Evolutionary conservation across 2,113 vertebrate genomes (phyloP).

Genomic region (Toxotes jaculatrix): DNA sequence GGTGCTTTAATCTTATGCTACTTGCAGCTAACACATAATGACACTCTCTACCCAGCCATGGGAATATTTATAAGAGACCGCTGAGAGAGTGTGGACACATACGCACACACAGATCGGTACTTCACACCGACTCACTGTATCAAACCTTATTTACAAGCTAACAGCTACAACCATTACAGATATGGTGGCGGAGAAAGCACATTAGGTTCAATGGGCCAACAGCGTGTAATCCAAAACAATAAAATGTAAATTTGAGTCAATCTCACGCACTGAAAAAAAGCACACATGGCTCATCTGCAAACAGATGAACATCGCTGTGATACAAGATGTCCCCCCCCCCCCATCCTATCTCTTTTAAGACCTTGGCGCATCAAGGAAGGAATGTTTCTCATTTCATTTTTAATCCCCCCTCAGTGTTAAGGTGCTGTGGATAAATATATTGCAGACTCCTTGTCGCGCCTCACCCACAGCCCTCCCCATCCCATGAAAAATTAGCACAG

Average conservation of each 20-base stretch:
- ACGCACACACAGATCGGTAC: slow-evolving; percentile 28
- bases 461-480: slow-evolving; percentile 25
- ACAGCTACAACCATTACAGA: slow-evolving; percentile 72
- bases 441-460: slow-evolving; percentile 21
- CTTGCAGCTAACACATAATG: slow-evolving; percentile 79
- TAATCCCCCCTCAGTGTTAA: slow-evolving; percentile 71
- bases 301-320: slow-evolving; percentile 67
- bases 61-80: slow-evolving; percentile 74
- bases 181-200: slow-evolving; percentile 56
- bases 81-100: slow-evolving; percentile 51
- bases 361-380: slow-evolving; percentile 61
- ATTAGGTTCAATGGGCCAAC: slow-evolving; percentile 74
- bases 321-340: slow-evolving; percentile 34
- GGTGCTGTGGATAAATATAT: slow-evolving; percentile 72
- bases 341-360: slow-evolving; percentile 66
- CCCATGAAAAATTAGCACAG: slow-evolving; percentile 63
- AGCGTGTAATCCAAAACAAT: slow-evolving; percentile 73
- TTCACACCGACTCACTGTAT: slow-evolving; percentile 66
- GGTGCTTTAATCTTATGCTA: slow-evolving; percentile 73
- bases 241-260: slow-evolving; percentile 72
- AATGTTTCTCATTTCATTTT: slow-evolving; percentile 79
- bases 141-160: slow-evolving; percentile 80
- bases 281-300: slow-evolving; percentile 61
- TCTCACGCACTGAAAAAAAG: slow-evolving; percentile 19
- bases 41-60: slow-evolving; percentile 72